Evolutionary conservation across 37 sponge, comb jelly and placozoan genomes (phyloP).

Genomic region (Mnemiopsis leidyi): DNA sequence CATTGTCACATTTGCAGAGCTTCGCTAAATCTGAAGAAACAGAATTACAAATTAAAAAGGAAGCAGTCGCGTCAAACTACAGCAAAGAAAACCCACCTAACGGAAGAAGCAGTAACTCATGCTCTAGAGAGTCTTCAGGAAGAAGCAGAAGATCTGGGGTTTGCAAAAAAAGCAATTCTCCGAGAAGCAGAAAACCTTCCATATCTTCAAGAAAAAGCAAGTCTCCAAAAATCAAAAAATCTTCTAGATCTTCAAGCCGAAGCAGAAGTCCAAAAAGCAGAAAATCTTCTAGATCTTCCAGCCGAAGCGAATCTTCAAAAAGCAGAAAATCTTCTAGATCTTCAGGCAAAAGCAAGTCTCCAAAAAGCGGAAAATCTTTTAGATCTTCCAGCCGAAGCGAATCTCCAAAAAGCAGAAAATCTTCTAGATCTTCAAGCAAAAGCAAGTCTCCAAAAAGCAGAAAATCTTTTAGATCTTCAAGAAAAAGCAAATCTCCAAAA

Average conservation of each 20-base stretch:
- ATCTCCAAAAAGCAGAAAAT: neutral
- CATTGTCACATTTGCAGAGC: neutral
- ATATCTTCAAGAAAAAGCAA: neutral
- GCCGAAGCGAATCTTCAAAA: neutral
- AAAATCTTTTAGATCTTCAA: neutral
- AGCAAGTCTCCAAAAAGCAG: neutral
- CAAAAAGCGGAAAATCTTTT: neutral
- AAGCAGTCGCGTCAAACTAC: neutral
- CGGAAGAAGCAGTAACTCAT: too few relatives aligned
- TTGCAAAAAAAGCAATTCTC: too few relatives aligned
- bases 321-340: neutral
- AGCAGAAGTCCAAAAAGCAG: neutral
- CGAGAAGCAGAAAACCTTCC: neutral
- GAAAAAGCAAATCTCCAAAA: neutral
- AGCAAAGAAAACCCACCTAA: neutral
- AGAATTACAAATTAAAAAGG: too few relatives aligned
- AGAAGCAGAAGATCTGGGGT: neutral
- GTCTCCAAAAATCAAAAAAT: neutral
- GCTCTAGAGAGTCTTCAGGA: neutral
- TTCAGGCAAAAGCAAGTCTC: neutral
- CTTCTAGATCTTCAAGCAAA: neutral
- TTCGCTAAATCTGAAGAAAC: neutral
- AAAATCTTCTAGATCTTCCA: neutral
- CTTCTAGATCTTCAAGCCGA: neutral
- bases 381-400: neutral